These are phyloP conservation scores for Puntigrus tetrazona DNA, from an alignment of 2,113 vertebrate genomes.

Conservation along the genomic window DNA sequence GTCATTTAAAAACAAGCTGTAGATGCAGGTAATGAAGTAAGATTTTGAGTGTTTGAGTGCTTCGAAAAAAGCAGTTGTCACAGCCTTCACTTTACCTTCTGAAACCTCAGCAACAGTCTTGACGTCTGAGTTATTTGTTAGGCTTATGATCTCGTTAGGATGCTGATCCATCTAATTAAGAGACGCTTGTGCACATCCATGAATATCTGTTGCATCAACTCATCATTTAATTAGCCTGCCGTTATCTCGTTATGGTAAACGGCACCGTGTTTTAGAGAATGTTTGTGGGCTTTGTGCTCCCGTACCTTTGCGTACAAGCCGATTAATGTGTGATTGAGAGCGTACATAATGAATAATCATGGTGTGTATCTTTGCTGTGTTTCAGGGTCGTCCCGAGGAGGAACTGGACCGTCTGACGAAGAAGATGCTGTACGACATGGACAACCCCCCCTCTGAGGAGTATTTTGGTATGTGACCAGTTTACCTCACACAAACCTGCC, in stretches of 20 bases:
- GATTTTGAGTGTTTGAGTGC: neutral
- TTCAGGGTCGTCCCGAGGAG: slow-evolving; percentile 87
- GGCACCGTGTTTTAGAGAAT: neutral
- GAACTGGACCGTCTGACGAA: slow-evolving; percentile 96
- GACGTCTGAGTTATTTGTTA: neutral
- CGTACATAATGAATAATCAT: neutral
- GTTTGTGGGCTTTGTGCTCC: neutral
- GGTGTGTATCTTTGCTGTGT: slow-evolving; percentile 39
- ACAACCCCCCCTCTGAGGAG: slow-evolving; percentile 92
- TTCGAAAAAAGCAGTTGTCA: neutral
- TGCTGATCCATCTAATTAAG: slow-evolving; percentile 7
- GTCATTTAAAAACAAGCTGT: slow-evolving; percentile 17
- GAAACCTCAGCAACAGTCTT: slow-evolving; percentile 10
- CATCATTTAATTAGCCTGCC: slow-evolving; percentile 16
- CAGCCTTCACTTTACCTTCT: slow-evolving; percentile 2
- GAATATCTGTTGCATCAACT: slow-evolving; percentile 8
- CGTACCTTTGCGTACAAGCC: neutral
- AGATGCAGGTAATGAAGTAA: neutral
- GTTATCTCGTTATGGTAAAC: neutral
- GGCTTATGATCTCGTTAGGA: neutral
- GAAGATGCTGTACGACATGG: slow-evolving; percentile 99
- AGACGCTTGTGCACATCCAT: neutral
- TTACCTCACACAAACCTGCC: neutral
- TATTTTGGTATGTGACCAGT: slow-evolving; percentile 85
- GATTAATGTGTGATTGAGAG: slow-evolving; percentile 14